Evolutionary conservation across 2,797 vertebrate species (phyloP), one percentile per base, ranked within the genome.

Genomic region (Enteromius trimaculatus): DNA sequence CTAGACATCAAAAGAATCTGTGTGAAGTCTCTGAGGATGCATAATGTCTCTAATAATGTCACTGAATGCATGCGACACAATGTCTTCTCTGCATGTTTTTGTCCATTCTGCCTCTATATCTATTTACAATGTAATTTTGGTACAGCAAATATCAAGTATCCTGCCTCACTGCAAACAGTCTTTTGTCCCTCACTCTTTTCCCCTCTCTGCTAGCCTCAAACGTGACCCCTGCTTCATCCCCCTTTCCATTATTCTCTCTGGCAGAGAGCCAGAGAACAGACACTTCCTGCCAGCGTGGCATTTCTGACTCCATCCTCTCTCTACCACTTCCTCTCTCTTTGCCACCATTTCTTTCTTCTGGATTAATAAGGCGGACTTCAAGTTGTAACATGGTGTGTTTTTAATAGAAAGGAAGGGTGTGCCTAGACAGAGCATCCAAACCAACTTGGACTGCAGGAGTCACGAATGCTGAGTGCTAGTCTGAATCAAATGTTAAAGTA

Each of bases 271-370:
- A 94, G 55, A 58, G 68, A 44, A 75, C 83, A 89, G 77, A 90
- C 88, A 90, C 91, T 93, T 95, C 92, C 93, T 93, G 94, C 93
- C 94, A 94, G 88, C 93, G 92, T 95, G 93, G 93, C 94, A 92
- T 80, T 89, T 86, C 91, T 90, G 90, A 90, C 89, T 92, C 86
- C 89, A 91, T 92, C 85, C 84, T 91, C 92, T 89, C 88, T 83
- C 88, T 23, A 58, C 37, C 42, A 74, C 81, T 86, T 86, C 82
- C 84, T 68, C 62, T 78, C 55, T 31, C 34, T 86, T 55, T 79
- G 70, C 37, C 23, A 79, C 81, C 16, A 47, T 49, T 53, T 80
- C 66, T 76, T 69, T 84, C 37, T 77, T 77, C 0, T 7, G 31
- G 42, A 78, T n/a, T 31, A 64, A 31, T 31, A 64, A 14, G 60